Percentiles rank a stretch among this genome's conserved stretches.
These are phyloP conservation scores for Hippocampus kuda DNA, from an alignment of 2,797 vertebrate genomes.

Conservation along the genomic window DNA sequence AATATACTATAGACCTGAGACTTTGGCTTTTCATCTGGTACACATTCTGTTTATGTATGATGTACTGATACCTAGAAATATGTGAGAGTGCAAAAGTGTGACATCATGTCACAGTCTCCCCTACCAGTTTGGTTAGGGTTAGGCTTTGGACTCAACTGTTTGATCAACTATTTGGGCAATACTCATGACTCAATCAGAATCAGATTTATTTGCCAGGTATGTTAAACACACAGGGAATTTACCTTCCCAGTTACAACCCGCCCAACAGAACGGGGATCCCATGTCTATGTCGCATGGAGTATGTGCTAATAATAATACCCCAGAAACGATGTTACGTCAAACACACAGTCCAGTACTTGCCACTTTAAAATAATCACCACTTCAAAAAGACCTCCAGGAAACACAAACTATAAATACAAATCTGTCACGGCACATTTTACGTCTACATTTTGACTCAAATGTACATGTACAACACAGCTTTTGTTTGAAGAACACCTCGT, in stretches of 20 bases:
- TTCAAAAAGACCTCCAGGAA: conserved; percentile 3
- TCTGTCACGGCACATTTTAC: background rate
- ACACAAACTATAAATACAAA: conserved; percentile 1
- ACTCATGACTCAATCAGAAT: background rate
- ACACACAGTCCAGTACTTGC: background rate
- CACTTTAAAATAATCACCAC: conserved; percentile 1
- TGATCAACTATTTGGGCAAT: background rate
- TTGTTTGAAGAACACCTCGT: background rate
- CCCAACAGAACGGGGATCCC: no score
- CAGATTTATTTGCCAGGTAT: no score
- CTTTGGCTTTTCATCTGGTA: no score
- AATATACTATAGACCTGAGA: no score
- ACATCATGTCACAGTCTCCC: no score
- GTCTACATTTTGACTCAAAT: background rate
- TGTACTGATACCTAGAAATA: no score
- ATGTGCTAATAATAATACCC: background rate
- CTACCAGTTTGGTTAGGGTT: no score
- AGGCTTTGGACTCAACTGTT: background rate
- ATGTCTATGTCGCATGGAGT: background rate
- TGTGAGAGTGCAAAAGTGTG: no score
- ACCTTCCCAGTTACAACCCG: no score
- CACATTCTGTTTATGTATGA: no score
- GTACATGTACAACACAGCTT: background rate
- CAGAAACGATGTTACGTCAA: background rate
- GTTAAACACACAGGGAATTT: no score